These are phyloP conservation scores for Heliangelus exortis DNA, from an alignment of 2,797 vertebrate species.

Conservation along the genomic window DNA sequence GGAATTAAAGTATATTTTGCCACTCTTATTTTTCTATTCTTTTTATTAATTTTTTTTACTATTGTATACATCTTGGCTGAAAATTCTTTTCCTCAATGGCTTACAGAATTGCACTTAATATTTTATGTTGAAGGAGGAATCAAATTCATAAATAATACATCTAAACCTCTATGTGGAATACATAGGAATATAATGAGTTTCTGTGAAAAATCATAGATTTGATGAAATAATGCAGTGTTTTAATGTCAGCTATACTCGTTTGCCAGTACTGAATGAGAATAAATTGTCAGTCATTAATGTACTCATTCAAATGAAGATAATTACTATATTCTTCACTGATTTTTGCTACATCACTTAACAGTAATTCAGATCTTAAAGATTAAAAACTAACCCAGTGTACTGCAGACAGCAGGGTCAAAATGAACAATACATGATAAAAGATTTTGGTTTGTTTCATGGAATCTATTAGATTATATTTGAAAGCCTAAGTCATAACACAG, in stretches of 20 bases:
- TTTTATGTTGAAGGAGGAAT: slow-evolving; percentile 70
- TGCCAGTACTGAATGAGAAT: slow-evolving; percentile 15
- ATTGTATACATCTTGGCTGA: slow-evolving; percentile 5
- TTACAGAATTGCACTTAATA: slow-evolving; percentile 65
- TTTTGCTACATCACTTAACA: slow-evolving; percentile 24
- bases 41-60: neutral
- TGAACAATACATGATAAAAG: neutral
- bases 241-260: slow-evolving; percentile 6
- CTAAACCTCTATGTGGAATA: slow-evolving; percentile 46
- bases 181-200: slow-evolving; percentile 54
- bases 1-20: slow-evolving; percentile 27
- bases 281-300: slow-evolving; percentile 44
- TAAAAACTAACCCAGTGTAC: neutral
- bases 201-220: slow-evolving; percentile 31
- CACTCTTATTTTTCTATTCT: neutral
- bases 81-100: slow-evolving; percentile 38
- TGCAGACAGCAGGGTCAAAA: neutral
- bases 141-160: slow-evolving; percentile 77
- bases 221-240: slow-evolving; percentile 16
- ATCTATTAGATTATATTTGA: neutral
- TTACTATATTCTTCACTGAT: slow-evolving; percentile 29
- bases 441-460: neutral
- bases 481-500: neutral
- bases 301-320: slow-evolving; percentile 18
- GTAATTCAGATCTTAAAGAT: neutral